Percentiles rank a stretch among this genome's conserved stretches.
Conservation (phyloP, 1,140 invertebrate species). For the Drosophila repletoides region DNA sequence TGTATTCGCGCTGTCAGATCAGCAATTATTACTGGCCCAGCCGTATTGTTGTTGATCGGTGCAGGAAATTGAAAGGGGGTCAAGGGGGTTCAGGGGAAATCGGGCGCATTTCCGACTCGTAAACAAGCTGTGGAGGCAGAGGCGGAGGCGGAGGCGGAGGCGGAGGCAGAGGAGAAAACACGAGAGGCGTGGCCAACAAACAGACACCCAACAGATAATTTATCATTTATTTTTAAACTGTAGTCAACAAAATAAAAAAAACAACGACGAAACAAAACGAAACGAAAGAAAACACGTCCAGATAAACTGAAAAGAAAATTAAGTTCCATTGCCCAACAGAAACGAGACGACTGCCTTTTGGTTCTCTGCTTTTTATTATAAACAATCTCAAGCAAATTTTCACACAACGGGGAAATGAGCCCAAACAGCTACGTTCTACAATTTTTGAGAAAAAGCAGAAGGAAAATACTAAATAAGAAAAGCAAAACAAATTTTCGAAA, state of each 20-base stretch:
- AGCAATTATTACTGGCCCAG: conserved; percentile 20
- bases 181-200: conserved; percentile 15
- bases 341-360: conserved; percentile 42
- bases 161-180: not conserved
- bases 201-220: conserved; percentile 55
- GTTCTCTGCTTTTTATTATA: conserved; percentile 66
- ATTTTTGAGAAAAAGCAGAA: conserved; percentile 52
- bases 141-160: conserved; percentile 1
- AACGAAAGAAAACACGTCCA: conserved; percentile 12
- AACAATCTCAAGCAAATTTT: conserved; percentile 56
- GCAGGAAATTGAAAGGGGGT: conserved; percentile 41
- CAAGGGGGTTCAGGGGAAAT: not conserved
- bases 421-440: conserved; percentile 13
- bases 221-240: conserved; percentile 75
- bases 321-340: conserved; percentile 64
- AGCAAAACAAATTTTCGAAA: conserved; percentile 40
- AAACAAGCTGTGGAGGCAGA: conserved; percentile 38
- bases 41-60: conserved; percentile 14
- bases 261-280: not conserved
- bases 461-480: conserved; percentile 33
- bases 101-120: conserved; percentile 43
- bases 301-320: conserved; percentile 23
- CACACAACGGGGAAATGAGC: conserved; percentile 27
- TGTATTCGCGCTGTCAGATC: conserved; percentile 32
- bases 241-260: conserved; percentile 12